These are phyloP conservation scores for Hyalella azteca DNA, from an alignment of 2,888 invertebrate genomes.

Conservation along the genomic window DNA sequence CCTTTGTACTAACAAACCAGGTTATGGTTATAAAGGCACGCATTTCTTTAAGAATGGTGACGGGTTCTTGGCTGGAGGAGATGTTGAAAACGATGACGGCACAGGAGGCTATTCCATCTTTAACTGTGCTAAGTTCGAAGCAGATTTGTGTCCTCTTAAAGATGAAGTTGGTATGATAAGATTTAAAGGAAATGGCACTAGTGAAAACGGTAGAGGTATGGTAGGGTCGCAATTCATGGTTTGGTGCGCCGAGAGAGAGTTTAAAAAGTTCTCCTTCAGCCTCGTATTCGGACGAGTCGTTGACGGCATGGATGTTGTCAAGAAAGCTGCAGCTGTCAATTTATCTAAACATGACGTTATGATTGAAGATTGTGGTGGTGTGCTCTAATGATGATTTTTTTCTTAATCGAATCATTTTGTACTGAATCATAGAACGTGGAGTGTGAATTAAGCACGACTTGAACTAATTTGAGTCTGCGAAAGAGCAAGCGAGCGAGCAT, in stretches of 20 bases:
- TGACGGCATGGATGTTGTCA: constrained; percentile 59
- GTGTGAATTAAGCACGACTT: neutral
- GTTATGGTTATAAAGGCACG: constrained; percentile 58
- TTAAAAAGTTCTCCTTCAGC: constrained; percentile 58
- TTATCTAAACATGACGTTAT: constrained; percentile 49
- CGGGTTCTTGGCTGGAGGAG: constrained; percentile 58
- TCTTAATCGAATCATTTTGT: neutral
- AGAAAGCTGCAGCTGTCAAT: constrained; percentile 53
- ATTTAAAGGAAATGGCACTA: constrained; percentile 58
- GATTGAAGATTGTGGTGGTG: constrained; percentile 54
- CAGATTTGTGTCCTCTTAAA: constrained; percentile 57
- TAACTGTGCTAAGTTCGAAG: constrained; percentile 52
- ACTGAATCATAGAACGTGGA: neutral
- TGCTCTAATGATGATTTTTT: constrained; percentile 23
- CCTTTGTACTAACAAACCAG: constrained; percentile 54
- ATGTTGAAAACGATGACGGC: constrained; percentile 57
- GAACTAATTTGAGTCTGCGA: neutral
- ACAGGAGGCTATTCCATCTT: constrained; percentile 57
- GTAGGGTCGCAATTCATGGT: constrained; percentile 59
- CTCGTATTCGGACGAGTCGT: constrained; percentile 58
- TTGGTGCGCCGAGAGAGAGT: constrained; percentile 57
- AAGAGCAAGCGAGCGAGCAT: neutral
- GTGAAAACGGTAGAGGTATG: constrained; percentile 57
- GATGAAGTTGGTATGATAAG: constrained; percentile 58
- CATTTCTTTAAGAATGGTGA: constrained; percentile 58